Percentiles rank a stretch among this genome's conserved stretches.
These are phyloP conservation scores for Amphimedon queenslandica DNA, from an alignment of 37 sponge, comb jelly and placozoan genomes.

Conservation along the genomic window DNA sequence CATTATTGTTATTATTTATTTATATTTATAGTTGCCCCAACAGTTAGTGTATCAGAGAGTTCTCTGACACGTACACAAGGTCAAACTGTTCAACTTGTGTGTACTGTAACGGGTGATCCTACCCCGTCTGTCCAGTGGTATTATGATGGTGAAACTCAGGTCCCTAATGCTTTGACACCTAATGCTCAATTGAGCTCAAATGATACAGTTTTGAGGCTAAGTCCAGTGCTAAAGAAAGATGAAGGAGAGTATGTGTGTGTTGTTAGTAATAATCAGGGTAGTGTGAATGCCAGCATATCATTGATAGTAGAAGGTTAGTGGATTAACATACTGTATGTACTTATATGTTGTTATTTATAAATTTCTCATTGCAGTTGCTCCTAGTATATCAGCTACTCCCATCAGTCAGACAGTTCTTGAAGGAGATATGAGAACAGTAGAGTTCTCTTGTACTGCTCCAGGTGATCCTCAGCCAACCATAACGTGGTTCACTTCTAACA, in stretches of 20 bases:
- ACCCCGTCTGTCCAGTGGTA: constrained; percentile 27
- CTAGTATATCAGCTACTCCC: constrained; percentile 24
- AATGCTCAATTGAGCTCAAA: background rate
- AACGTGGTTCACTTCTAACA: constrained; percentile 22
- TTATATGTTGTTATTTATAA: too few relatives aligned
- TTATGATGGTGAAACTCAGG: constrained; percentile 5
- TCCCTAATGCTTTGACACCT: background rate
- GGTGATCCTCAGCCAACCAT: constrained; percentile 40
- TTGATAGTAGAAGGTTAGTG: constrained; percentile 27
- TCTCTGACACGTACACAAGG: background rate
- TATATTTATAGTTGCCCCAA: background rate
- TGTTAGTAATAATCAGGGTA: background rate
- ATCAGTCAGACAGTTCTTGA: background rate
- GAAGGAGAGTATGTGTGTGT: background rate
- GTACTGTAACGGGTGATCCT: constrained; percentile 29
- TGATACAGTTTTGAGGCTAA: background rate
- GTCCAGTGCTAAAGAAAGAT: background rate
- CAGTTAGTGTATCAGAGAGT: background rate
- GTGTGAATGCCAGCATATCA: constrained; percentile 5
- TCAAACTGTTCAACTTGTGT: constrained; percentile 3
- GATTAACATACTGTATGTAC: background rate
- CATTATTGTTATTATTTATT: background rate
- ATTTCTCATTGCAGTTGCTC: constrained; percentile 5
- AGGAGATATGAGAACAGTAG: constrained; percentile 16
- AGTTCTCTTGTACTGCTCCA: constrained; percentile 21